Evolutionary conservation across 2,113 vertebrate genomes (phyloP), one percentile per base, ranked within the genome.

Genomic region (Tetrax tetrax): DNA sequence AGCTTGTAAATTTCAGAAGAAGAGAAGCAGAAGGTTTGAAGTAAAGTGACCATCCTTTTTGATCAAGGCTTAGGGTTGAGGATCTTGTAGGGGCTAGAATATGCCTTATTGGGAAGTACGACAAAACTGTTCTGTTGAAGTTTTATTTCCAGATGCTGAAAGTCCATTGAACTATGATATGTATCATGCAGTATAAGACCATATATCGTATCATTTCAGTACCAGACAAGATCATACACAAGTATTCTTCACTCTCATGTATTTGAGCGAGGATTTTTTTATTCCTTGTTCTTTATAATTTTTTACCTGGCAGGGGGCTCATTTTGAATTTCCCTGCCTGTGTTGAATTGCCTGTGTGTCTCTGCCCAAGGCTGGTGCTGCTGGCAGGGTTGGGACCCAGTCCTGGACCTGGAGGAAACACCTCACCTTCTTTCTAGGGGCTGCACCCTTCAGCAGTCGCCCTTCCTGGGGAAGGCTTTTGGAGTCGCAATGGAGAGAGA

Each of bases 21-120:
- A 54, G 75, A 83, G 78, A 90, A 90, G 33, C 37, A 92, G 43
- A 65, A 56, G 24, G 24, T 43, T 94, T 78, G 56, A 72, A 71
- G 56, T 28, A 29, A 87, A 89, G 41, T 54, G 47, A 63, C 9
- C 4, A 33, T 27, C 8, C 4, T 74, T 93, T 92, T 78, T 64
- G 17, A 50, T 19, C 0, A 2, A 16, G 31, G 54, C 17, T 61
- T 90, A 61, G 54, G 41, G 74, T 0, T 81, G 38, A 18, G 29
- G 23, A 76, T 8, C 25, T 82, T 68, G 10, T 48, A 71, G 54
- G 17, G 13, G 7, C 8, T 68, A 77, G 51, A 59, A 60, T 6
- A 8, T 28, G 28, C 20, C 28, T 72, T 25, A 12, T 21, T 54
- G 28, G 18, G 50, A 79, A 93, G 21, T 66, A 54, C 31, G 59